These are phyloP conservation scores for Megaleporinus macrocephalus DNA, from an alignment of 2,113 vertebrate species.

Conservation along the genomic window DNA sequence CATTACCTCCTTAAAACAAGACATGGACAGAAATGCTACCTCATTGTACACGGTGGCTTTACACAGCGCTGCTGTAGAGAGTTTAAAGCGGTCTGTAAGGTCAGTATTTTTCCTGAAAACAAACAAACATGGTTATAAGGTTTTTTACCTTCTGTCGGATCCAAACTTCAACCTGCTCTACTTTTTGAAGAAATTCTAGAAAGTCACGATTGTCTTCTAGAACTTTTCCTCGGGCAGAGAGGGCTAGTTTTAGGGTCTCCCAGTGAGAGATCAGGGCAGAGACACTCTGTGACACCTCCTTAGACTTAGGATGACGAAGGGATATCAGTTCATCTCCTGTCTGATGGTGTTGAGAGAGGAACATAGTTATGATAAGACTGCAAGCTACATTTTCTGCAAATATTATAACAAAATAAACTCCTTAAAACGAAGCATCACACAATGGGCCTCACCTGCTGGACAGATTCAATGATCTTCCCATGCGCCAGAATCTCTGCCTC, in stretches of 20 bases:
- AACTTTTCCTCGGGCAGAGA: constrained; percentile 77
- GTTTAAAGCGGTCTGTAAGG: not conserved
- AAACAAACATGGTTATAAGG: not conserved
- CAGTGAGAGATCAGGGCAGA: constrained; percentile 75
- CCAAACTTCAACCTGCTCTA: constrained; percentile 88
- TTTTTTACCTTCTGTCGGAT: constrained; percentile 85
- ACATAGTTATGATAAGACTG: not conserved
- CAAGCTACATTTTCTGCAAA: not conserved
- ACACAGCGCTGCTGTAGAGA: not conserved
- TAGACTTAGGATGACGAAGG: constrained; percentile 69
- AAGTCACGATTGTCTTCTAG: constrained; percentile 84
- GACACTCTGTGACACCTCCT: constrained; percentile 71
- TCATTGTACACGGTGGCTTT: not conserved
- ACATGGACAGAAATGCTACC: not conserved
- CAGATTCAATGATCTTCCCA: constrained; percentile 75
- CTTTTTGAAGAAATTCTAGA: constrained; percentile 88
- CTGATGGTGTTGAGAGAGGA: constrained; percentile 61
- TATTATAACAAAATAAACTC: not conserved
- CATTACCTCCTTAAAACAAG: constrained; percentile 82
- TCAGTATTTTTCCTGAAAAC: not conserved
- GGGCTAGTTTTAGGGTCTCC: constrained; percentile 80
- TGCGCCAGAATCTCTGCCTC: constrained; percentile 89
- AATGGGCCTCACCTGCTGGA: constrained; percentile 73
- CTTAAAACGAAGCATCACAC: not conserved
- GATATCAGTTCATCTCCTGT: constrained; percentile 78